These are phyloP conservation scores for Scolanthus callimorphus DNA, from an alignment of 92 coral and sea anemone species.

Conservation along the genomic window DNA sequence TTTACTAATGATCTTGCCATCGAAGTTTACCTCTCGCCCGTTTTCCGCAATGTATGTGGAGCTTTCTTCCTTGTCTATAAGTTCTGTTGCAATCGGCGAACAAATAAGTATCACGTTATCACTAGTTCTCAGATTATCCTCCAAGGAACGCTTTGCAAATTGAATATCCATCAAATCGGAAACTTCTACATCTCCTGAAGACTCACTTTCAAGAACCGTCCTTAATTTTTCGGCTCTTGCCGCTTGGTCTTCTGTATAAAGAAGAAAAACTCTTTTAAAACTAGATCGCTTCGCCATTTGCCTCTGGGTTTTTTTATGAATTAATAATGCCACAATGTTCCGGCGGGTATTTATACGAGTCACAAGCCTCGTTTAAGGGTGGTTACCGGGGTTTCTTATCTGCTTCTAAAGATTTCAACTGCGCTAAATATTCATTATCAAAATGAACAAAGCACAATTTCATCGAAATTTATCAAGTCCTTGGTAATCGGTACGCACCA, in stretches of 20 bases:
- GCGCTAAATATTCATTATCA: no score
- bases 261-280: constrained; percentile 49
- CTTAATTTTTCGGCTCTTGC: constrained; percentile 58
- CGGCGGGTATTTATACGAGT: no score
- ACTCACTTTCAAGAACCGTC: constrained; percentile 69
- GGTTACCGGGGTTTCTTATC: no score
- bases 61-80: constrained; percentile 65
- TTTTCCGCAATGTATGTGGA: constrained; percentile 37
- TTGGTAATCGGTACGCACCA: no score
- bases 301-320: constrained; percentile 4
- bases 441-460: no score
- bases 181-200: constrained; percentile 46
- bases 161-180: constrained; percentile 56
- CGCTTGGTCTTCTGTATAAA: constrained; percentile 58
- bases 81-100: constrained; percentile 52
- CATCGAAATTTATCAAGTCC: no score
- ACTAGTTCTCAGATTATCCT: constrained; percentile 41
- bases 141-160: constrained; percentile 20
- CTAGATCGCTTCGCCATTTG: constrained; percentile 46
- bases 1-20: constrained; percentile 53
- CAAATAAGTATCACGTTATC: constrained; percentile 57
- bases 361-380: no score
- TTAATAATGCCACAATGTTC: constrained; percentile 26
- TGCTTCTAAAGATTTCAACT: no score
- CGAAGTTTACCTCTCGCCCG: constrained; percentile 58